phyloP scores from a whole-genome alignment of 1,140 invertebrate genomes.

The Drosophila arizonae region DNA sequence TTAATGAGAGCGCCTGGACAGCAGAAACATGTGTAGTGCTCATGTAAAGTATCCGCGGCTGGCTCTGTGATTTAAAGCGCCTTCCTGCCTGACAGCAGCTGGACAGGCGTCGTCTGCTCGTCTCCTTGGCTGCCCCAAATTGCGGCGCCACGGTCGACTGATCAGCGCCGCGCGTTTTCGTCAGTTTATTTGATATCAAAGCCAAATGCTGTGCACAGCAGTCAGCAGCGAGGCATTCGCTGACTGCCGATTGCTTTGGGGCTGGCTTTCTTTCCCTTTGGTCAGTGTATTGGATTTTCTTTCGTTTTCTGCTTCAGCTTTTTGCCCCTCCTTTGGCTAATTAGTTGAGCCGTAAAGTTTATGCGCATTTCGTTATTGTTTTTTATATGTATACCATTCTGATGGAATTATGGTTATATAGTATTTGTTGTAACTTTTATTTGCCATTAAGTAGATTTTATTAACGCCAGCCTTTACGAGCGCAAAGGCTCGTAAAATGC shows the following conservation, averaged over 20 bases:
- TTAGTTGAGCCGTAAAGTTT: constrained; percentile 73
- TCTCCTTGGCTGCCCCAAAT: constrained; percentile 22
- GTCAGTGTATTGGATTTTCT: neutral
- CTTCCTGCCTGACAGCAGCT: constrained; percentile 10
- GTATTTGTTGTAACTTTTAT: constrained; percentile 68
- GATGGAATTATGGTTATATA: constrained; percentile 39
- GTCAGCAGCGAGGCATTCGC: neutral
- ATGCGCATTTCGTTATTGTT: constrained; percentile 58
- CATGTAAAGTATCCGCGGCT: constrained; percentile 46
- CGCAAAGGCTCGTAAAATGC: constrained; percentile 41
- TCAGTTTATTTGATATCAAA: constrained; percentile 19
- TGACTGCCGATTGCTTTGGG: neutral
- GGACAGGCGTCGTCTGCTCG: constrained; percentile 4
- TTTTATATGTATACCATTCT: constrained; percentile 28
- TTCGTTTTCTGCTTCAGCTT: neutral
- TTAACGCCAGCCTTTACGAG: constrained; percentile 64
- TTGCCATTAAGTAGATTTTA: constrained; percentile 77
- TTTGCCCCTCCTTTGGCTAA: constrained; percentile 40
- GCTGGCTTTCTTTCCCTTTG: constrained; percentile 7
- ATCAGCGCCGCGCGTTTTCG: neutral
- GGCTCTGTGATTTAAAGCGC: constrained; percentile 6
- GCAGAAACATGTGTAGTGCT: constrained; percentile 56
- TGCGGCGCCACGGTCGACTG: constrained; percentile 1
- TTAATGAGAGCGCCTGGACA: constrained; percentile 30
- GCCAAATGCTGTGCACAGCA: constrained; percentile 22